Conservation (phyloP, 2,888 invertebrate species). For the Eristalis arbustorum region DNA sequence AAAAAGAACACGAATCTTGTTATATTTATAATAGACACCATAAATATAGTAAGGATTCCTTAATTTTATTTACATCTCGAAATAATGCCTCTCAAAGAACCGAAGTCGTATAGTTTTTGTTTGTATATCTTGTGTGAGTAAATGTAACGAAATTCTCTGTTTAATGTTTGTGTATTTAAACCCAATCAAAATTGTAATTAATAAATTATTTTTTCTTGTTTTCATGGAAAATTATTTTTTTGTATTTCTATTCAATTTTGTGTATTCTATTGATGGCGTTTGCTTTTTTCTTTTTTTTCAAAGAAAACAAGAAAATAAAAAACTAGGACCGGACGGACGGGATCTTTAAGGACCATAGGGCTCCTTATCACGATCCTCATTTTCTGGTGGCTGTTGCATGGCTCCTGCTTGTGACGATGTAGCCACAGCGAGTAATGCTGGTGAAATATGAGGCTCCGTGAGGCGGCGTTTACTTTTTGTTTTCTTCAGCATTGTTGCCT, state of each 20-base stretch:
- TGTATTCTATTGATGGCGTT: conserved; percentile 15
- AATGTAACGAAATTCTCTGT: not conserved
- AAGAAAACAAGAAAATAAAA: conserved; percentile 80
- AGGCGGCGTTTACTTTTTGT: conserved; percentile 98
- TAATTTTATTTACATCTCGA: conserved; percentile 47
- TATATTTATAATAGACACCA: conserved; percentile 35
- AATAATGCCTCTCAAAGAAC: conserved; percentile 9
- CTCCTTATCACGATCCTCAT: conserved; percentile 81
- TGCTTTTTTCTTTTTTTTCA: conserved; percentile 72
- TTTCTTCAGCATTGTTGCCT: conserved; percentile 99
- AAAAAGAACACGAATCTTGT: conserved; percentile 41
- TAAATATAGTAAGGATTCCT: conserved; percentile 25
- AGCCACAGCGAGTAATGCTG: conserved; percentile 77
- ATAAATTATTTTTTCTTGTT: not conserved
- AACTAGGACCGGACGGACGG: conserved; percentile 80
- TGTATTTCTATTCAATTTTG: conserved; percentile 1
- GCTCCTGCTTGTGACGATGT: conserved; percentile 74
- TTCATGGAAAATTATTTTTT: not conserved
- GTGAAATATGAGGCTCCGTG: conserved; percentile 89
- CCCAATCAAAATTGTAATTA: not conserved
- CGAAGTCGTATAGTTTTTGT: not conserved
- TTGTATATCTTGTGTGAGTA: not conserved
- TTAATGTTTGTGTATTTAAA: not conserved
- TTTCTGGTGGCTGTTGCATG: conserved; percentile 81
- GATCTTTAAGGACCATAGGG: conserved; percentile 78